A percentile compares a stretch with the other conserved stretches of the same genome.
Conservation (phyloP, 2,888 invertebrate species). For the Athrips mouffetella region DNA sequence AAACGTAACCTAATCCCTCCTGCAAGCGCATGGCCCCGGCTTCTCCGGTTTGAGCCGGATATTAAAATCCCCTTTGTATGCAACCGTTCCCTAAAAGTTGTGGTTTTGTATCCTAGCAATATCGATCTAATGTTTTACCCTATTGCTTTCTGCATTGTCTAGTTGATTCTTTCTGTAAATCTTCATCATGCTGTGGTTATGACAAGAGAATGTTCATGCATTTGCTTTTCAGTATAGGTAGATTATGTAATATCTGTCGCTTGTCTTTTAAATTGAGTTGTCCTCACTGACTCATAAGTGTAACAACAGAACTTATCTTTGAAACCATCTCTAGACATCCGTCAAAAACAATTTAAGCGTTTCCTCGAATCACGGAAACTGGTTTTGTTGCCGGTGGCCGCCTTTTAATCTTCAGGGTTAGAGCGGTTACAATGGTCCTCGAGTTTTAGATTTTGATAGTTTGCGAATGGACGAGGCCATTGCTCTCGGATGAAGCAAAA, state of each 20-base stretch:
- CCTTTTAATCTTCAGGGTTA: conserved; percentile 32
- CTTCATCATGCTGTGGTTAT: too few species aligned
- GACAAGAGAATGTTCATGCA: too few species aligned
- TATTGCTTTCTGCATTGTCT: too few species aligned
- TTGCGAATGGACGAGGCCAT: conserved; percentile 49
- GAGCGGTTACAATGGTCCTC: conserved; percentile 14
- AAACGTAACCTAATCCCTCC: conserved; percentile 33
- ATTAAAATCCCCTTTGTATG: conserved; percentile 57
- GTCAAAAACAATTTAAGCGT: conserved; percentile 26
- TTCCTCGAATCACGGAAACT: conserved; percentile 30
- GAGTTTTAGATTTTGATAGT: conserved; percentile 27
- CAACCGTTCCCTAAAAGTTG: conserved; percentile 33
- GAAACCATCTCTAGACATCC: conserved; percentile 18
- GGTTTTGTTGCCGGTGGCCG: conserved; percentile 26
- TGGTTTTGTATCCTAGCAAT: conserved; percentile 64
- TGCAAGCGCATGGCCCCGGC: conserved; percentile 38
- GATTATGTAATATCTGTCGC: background rate
- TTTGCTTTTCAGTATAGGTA: too few species aligned
- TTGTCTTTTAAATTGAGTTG: conserved; percentile 6
- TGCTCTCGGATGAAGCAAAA: conserved; percentile 58
- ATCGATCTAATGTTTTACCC: conserved; percentile 45
- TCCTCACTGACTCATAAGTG: background rate
- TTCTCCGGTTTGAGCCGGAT: conserved; percentile 61
- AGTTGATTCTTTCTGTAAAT: too few species aligned
- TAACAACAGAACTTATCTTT: conserved; percentile 13